Evolutionary conservation across 2,113 vertebrate species (phyloP).

Genomic region (Toxotes chatareus): DNA sequence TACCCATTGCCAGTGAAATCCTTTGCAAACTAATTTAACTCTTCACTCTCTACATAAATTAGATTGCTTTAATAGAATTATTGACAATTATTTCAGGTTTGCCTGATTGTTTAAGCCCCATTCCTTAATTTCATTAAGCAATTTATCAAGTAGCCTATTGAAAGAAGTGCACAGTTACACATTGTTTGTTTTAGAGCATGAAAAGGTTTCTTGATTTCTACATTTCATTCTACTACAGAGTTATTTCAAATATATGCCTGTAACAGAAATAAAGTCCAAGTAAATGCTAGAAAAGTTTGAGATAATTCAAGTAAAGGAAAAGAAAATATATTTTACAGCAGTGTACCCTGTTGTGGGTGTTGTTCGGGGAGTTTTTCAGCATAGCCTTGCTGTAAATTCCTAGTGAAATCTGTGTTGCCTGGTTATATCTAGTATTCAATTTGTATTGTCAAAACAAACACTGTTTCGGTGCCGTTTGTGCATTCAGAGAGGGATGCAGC

Average conservation of each 20-base stretch:
- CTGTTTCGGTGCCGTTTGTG: slow-evolving; percentile 28
- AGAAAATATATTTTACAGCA: slow-evolving; percentile 3
- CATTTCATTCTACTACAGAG: background rate
- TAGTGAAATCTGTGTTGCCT: slow-evolving; percentile 24
- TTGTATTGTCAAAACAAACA: slow-evolving; percentile 41
- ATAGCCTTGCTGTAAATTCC: slow-evolving; percentile 25
- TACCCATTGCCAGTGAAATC: slow-evolving; percentile 9
- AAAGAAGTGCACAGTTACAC: background rate
- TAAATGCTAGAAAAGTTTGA: background rate
- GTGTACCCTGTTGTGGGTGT: slow-evolving; percentile 2
- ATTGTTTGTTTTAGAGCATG: background rate
- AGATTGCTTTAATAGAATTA: slow-evolving; percentile 30
- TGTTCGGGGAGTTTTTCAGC: slow-evolving; percentile 11
- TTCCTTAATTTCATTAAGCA: background rate
- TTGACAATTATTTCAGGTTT: slow-evolving; percentile 3
- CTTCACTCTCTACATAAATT: slow-evolving; percentile 1
- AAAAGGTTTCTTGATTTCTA: background rate
- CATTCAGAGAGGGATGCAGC: slow-evolving; percentile 42
- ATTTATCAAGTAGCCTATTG: background rate
- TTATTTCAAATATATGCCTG: slow-evolving; percentile 11
- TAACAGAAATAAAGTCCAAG: background rate
- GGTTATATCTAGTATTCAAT: slow-evolving; percentile 26
- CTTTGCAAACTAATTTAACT: slow-evolving; percentile 13
- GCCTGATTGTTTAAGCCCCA: slow-evolving; percentile 1
- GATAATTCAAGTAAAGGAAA: slow-evolving; percentile 26